A percentile compares a stretch with the other conserved stretches of the same genome.
Conservation (phyloP, 2,888 invertebrate genomes). For the Drosophila demipolita region DNA sequence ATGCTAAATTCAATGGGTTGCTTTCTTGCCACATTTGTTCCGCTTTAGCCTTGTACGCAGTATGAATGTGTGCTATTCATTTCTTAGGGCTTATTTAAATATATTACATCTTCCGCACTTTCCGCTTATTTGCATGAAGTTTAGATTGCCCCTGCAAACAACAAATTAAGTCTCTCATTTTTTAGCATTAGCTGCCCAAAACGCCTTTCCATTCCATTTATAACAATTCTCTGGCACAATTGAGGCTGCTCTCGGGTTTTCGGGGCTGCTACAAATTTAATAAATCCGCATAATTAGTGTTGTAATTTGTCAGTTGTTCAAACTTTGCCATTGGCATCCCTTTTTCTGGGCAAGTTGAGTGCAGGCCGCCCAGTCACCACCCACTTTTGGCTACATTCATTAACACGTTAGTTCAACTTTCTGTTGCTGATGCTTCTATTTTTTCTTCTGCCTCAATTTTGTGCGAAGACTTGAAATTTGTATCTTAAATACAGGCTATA, state of each 20-base stretch:
- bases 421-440: constrained; percentile 23
- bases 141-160: neutral
- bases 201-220: constrained; percentile 28
- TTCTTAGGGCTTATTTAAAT: neutral
- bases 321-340: constrained; percentile 28
- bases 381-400: constrained; percentile 55
- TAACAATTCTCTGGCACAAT: constrained; percentile 22
- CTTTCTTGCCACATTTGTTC: constrained; percentile 5
- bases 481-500: constrained; percentile 38
- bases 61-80: neutral
- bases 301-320: constrained; percentile 54
- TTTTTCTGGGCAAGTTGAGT: constrained; percentile 14
- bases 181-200: constrained; percentile 3
- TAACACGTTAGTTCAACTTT: constrained; percentile 50
- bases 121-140: neutral
- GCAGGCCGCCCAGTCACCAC: constrained; percentile 25
- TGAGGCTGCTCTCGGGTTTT: neutral
- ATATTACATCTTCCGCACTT: neutral
- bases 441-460: constrained; percentile 19
- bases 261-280: constrained; percentile 30
- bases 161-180: neutral
- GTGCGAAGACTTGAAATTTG: constrained; percentile 33
- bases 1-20: neutral
- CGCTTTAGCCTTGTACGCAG: no score
- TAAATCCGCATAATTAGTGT: constrained; percentile 54